Conservation (phyloP, 2,888 invertebrate genomes). For the Automeris io region DNA sequence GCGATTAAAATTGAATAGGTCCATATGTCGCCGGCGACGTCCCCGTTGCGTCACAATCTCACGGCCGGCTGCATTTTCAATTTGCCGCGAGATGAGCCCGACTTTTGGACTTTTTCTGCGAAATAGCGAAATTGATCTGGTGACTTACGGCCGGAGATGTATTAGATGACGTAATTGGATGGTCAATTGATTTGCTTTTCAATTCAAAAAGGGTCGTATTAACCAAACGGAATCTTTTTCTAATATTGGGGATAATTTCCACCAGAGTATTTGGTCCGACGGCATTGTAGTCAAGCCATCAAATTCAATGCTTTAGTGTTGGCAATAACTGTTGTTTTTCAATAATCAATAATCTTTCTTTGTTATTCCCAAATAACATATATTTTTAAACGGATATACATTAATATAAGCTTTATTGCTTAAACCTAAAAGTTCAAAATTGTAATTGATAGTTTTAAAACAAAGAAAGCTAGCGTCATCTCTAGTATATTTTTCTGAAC, state of each 20-base stretch:
- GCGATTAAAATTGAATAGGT: slow-evolving; percentile 77
- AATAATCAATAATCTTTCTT: no score
- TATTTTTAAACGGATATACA: no score
- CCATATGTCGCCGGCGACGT: slow-evolving; percentile 68
- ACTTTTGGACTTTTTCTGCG: slow-evolving; percentile 72
- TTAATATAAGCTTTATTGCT: no score
- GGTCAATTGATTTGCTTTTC: slow-evolving; percentile 61
- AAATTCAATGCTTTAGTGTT: no score
- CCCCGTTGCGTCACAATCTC: slow-evolving; percentile 72
- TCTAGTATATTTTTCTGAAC: no score
- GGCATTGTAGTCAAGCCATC: no score
- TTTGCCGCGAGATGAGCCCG: slow-evolving; percentile 73
- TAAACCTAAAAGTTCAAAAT: no score
- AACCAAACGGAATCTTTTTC: slow-evolving; percentile 1
- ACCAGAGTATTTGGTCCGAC: no score
- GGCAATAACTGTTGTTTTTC: no score
- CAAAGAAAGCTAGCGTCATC: no score
- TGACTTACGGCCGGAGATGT: slow-evolving; percentile 62
- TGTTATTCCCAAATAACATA: no score
- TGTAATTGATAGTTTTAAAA: no score
- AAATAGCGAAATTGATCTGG: slow-evolving; percentile 72
- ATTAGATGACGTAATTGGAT: slow-evolving; percentile 60
- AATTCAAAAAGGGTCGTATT: slow-evolving; percentile 34
- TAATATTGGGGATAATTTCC: background rate
- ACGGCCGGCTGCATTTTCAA: slow-evolving; percentile 74